Evolutionary conservation across 2,797 vertebrate species (phyloP), one percentile per base, ranked within the genome.

Genomic region (Hippocampus kuda): DNA sequence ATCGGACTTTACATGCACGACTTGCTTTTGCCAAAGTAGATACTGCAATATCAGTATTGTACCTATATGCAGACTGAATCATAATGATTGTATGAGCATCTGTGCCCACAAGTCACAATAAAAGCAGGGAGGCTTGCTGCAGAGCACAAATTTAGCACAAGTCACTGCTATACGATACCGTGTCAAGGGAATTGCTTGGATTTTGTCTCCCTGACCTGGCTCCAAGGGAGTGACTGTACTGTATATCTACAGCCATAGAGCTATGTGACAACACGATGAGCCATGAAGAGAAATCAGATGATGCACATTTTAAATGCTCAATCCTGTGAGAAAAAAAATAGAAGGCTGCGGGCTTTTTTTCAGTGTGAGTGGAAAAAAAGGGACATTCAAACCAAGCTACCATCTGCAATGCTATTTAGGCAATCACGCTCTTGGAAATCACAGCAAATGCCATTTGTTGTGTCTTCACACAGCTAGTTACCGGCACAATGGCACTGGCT

Each of bases 401-500:
- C 75, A 30, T 61, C 60, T n/a, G 27, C 48, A 60, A 57, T 76
- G 68, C n/a, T 63, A 44, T 69, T 61, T 30, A 74, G 67, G 69
- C 68, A 12, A 65, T 74, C 61, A 22, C n/a, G 63, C 64, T 73
- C 67, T 73, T 68, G 48, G 22, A 41, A 61, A 65, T 75, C 53
- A 64, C 69, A 76, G 68, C 74, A 81, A 77, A 80, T 67, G 65
- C 13, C 63, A 68, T 77, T 75, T 69, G 71, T 71, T 69, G 71
- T 73, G 69, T 74, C 72, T 75, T 85, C 77, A 85, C 78, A 76
- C 74, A 85, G 84, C 84, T 72, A 70, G 81, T 85, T 74, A 77
- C 83, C 78, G 67, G 75, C 84, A 86, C 79, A 85, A 88, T 81
- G 79, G 75, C 72, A 78, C 77, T 75, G 77, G 77, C 81, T 85